These are phyloP conservation scores for Tenthredo scrophulariae DNA, from an alignment of 2,888 invertebrate genomes.

Conservation along the genomic window DNA sequence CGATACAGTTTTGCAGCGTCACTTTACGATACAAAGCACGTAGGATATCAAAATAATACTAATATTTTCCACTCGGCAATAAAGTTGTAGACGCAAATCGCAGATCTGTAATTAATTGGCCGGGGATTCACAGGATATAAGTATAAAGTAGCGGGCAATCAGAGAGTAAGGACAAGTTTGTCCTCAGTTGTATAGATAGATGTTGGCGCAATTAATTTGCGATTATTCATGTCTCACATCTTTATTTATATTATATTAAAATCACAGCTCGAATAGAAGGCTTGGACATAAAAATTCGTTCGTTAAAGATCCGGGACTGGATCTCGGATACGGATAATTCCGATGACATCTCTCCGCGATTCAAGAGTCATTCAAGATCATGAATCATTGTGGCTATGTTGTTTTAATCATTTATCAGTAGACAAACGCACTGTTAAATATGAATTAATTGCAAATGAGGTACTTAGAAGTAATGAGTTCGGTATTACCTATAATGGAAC, in stretches of 20 bases:
- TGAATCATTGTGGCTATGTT: not conserved
- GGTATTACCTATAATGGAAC: not conserved
- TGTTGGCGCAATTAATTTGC: not conserved
- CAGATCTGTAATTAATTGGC: not conserved
- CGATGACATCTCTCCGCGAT: not conserved
- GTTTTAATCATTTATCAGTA: not conserved
- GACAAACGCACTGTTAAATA: not conserved
- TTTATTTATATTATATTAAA: not conserved
- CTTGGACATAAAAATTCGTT: not conserved
- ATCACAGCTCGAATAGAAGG: not conserved
- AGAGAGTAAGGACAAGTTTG: not conserved
- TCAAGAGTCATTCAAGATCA: not conserved
- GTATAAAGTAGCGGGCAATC: no score
- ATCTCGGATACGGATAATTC: not conserved
- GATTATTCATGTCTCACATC: not conserved
- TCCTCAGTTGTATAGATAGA: not conserved
- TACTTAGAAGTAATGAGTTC: not conserved
- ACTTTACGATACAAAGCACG: no score
- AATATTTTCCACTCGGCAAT: constrained; percentile 1
- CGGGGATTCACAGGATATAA: constrained; percentile 11
- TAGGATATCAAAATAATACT: constrained; percentile 7
- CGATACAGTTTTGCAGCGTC: not conserved
- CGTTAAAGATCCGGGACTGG: not conserved
- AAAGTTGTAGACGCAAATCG: not conserved
- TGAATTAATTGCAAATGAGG: not conserved